Percentiles rank a stretch among this genome's conserved stretches.
Conservation (phyloP, 1,140 invertebrate genomes). For the Metaphire vulgaris region DNA sequence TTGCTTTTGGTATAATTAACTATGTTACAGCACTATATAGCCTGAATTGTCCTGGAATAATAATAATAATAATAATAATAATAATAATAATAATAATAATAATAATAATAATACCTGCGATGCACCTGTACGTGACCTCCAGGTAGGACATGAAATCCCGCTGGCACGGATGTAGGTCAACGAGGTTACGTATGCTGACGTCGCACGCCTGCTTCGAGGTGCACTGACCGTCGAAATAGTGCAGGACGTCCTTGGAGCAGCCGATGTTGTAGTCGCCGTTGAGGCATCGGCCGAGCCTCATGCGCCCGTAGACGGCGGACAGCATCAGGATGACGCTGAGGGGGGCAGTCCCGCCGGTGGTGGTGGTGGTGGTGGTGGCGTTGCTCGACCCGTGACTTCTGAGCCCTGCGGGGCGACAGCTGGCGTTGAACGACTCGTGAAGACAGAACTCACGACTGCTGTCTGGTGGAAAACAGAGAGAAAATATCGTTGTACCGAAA, state of each 20-base stretch:
- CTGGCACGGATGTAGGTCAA: conserved; percentile 25
- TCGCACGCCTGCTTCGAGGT: conserved; percentile 4
- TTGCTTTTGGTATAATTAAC: no score
- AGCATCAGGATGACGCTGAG: conserved; percentile 1
- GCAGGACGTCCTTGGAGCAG: conserved; percentile 7
- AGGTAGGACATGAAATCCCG: conserved; percentile 22
- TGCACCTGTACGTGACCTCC: conserved; percentile 17
- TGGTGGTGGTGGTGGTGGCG: background rate
- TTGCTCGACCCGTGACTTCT: no score
- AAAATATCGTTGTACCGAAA: no score
- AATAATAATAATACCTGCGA: conserved; percentile 16
- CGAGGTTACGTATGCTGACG: conserved; percentile 16
- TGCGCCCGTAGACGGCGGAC: conserved; percentile 3
- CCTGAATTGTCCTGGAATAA: no score
- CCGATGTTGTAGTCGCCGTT: conserved; percentile 11
- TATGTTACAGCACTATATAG: no score
- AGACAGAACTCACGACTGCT: conserved; percentile 10
- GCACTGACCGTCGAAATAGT: conserved; percentile 18
- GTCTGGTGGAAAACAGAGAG: no score
- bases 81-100: no score
- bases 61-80: no score
- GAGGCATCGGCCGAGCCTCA: conserved; percentile 8
- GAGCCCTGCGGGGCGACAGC: background rate
- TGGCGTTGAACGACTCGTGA: conserved; percentile 22
- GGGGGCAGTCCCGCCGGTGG: no score